Conservation (phyloP, 2,888 invertebrate species). For the Tillus elongatus region DNA sequence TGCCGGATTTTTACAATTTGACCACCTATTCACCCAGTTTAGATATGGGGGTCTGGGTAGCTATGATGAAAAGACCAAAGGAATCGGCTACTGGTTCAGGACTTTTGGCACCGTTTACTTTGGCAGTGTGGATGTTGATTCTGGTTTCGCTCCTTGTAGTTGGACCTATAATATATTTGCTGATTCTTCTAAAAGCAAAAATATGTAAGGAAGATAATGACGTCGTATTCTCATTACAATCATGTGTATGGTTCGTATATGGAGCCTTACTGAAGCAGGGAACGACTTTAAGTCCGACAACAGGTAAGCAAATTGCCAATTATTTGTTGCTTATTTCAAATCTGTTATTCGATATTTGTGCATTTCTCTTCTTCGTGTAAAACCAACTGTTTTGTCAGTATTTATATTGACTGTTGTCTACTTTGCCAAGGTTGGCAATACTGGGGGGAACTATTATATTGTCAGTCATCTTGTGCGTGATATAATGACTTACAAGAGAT, state of each 20-base stretch:
- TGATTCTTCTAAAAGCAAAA: conserved; percentile 56
- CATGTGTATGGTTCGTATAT: conserved; percentile 81
- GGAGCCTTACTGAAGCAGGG: conserved; percentile 84
- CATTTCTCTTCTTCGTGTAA: no score
- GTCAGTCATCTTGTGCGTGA: no score
- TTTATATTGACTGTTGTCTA: no score
- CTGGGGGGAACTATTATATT: no score
- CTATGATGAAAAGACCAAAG: conserved; percentile 69
- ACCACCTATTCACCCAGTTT: conserved; percentile 55
- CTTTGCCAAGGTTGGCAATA: no score
- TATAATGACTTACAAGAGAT: no score
- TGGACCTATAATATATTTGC: conserved; percentile 67
- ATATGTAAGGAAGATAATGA: conserved; percentile 52
- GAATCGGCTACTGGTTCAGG: conserved; percentile 79
- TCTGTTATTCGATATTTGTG: background rate
- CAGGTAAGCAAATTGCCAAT: conserved; percentile 52
- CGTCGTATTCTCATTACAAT: conserved; percentile 51
- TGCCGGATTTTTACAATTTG: conserved; percentile 48
- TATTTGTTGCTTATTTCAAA: background rate
- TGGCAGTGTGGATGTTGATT: conserved; percentile 52
- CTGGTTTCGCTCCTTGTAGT: conserved; percentile 61
- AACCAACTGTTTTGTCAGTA: no score
- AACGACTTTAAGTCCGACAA: conserved; percentile 66
- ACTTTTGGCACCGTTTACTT: conserved; percentile 70
- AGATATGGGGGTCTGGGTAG: conserved; percentile 69